A percentile compares a stretch with the other conserved stretches of the same genome.
phyloP scores from a whole-genome alignment of 2,113 vertebrate genomes.

The Coregonus clupeaformis region DNA sequence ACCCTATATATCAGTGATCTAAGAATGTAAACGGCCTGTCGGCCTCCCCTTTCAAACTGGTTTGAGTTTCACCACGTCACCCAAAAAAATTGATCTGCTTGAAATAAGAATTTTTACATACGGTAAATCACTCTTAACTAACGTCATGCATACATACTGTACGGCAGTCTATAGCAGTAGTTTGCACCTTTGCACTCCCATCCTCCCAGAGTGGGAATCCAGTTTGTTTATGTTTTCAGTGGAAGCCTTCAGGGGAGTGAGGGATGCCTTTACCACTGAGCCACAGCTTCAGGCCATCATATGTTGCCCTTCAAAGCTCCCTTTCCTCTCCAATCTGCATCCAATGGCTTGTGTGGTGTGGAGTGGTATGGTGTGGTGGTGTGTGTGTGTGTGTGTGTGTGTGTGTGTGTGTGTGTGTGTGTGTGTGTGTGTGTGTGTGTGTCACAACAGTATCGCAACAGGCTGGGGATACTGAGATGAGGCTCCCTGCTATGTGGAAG shows the following conservation, averaged over 20 bases:
- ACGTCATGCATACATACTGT: no score
- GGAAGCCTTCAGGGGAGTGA: constrained; percentile 52
- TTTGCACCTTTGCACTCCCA: no score
- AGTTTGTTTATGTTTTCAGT: constrained; percentile 54
- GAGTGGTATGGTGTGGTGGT: constrained; percentile 25
- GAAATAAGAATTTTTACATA: no score
- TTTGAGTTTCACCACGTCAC: no score
- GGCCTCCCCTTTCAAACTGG: no score
- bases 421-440: constrained; percentile 1
- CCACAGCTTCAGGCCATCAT: constrained; percentile 63
- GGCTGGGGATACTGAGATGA: background rate
- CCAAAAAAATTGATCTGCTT: no score
- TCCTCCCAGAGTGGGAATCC: constrained; percentile 24
- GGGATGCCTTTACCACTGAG: constrained; percentile 56
- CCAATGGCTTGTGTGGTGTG: background rate
- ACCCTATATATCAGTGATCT: no score
- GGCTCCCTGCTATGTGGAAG: background rate
- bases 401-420: background rate
- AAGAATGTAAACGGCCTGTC: no score
- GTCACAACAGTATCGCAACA: constrained; percentile 7
- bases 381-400: constrained; percentile 17
- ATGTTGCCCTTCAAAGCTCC: constrained; percentile 59
- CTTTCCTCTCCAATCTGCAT: constrained; percentile 38
- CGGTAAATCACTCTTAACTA: no score
- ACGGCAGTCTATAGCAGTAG: no score